Percentiles rank a stretch among this genome's conserved stretches.
phyloP scores from a whole-genome alignment of 2,113 vertebrate species.

The Ginglymostoma cirratum region DNA sequence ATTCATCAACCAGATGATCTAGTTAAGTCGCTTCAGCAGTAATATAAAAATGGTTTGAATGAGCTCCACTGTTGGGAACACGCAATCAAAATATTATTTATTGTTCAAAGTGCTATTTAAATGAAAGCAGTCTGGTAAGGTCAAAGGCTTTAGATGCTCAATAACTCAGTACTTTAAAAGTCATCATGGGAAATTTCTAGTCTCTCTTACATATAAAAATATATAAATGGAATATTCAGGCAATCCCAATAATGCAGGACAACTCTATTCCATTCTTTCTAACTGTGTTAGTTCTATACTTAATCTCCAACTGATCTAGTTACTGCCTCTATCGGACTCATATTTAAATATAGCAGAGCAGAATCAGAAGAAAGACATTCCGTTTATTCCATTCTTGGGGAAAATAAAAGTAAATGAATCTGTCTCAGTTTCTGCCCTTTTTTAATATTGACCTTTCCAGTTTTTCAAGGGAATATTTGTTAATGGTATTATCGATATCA shows the following conservation, averaged over 20 bases:
- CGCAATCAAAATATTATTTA: conserved; percentile 33
- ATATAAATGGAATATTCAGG: neutral
- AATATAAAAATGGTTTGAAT: neutral
- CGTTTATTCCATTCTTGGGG: conserved; percentile 20
- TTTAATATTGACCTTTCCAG: conserved; percentile 29
- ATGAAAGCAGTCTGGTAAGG: conserved; percentile 31
- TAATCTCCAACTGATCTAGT: neutral
- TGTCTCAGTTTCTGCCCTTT: neutral
- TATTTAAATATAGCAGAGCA: neutral
- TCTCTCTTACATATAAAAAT: conserved; percentile 7
- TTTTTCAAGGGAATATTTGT: conserved; percentile 29
- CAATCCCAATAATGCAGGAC: neutral
- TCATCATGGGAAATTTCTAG: conserved; percentile 27
- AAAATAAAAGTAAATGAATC: conserved; percentile 32
- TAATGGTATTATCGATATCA: conserved; percentile 36
- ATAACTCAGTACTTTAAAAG: conserved; percentile 29
- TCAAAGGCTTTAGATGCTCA: conserved; percentile 27
- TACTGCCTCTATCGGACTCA: neutral
- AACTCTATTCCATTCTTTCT: neutral
- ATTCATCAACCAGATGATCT: conserved; percentile 1
- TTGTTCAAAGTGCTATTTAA: conserved; percentile 35
- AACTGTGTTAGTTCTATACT: neutral
- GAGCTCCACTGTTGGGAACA: neutral
- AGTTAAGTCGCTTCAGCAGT: neutral
- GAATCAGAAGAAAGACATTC: conserved; percentile 11